Base-by-base conservation (phyloP, 2,888 invertebrate genomes). In the Rhaphigaster nebulosa region DNA sequence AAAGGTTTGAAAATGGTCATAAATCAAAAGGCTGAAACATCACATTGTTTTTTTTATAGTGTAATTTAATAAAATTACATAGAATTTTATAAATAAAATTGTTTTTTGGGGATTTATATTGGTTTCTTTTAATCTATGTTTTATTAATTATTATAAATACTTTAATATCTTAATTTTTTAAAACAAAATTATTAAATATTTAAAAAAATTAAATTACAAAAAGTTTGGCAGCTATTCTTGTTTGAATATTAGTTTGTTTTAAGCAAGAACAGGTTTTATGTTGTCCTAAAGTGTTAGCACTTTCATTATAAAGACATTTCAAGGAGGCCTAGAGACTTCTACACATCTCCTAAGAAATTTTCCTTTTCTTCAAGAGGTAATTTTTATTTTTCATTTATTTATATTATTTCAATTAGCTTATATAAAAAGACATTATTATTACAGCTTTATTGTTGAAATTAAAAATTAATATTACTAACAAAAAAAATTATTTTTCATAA, bases 231-330 rank as follows among this genome's bases (percentile, higher is more conserved):
- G 70, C 34, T 18, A 34, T 76, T 76, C 34, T 38, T 38, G 5
- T 23, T 38, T 20, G 70, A 23, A 76, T 26, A 13, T 65, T 65
- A 65, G 84, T 50, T 84, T 45, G 45, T 84, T 50, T 45, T 84
- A 84, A 84, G 84, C 84, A 50, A 84, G 84, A 84, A 84, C 84
- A 45, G 84, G 84, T 84, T 84, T 84, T 1, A 45, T 45, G 84
- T 84, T 84, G 41, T 41, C 45, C 4, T n/a, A 45, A 50, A 18
- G 26, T n/a, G 26, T 84, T 84, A 84, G 45, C 84, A 84, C 84
- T 50, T 45, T 13, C 45, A 45, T 45, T n/a, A 50, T 84, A 84
- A 84, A 84, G 45, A 29, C 26, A 45, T 2, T 84, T 84, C n/a
- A 84, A n/a, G 45, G 84, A 84, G 45, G n/a, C 41, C 4, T 4